A percentile compares a stretch with the other conserved stretches of the same genome.
These are phyloP conservation scores for Microcebus murinus DNA, from an alignment of 2,113 vertebrate genomes.

Conservation along the genomic window DNA sequence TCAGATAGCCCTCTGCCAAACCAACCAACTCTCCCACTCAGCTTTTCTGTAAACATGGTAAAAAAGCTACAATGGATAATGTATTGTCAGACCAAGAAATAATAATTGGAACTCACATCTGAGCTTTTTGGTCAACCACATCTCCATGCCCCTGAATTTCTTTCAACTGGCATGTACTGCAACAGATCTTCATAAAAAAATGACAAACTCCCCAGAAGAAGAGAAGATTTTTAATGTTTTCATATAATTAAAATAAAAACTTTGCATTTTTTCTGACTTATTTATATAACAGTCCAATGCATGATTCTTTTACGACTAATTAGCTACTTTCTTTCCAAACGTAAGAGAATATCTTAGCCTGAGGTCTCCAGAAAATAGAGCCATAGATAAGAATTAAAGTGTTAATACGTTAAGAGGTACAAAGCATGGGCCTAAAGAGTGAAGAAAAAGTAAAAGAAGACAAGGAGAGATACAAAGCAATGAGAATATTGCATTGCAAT, in stretches of 20 bases:
- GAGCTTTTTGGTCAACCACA: background rate
- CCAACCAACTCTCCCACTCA: background rate
- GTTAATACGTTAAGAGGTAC: background rate
- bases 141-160: background rate
- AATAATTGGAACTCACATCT: background rate
- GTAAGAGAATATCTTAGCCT: background rate
- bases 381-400: background rate
- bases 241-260: conserved; percentile 2
- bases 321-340: background rate
- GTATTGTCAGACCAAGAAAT: background rate
- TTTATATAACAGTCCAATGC: background rate
- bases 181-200: background rate
- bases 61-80: background rate
- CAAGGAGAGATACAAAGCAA: background rate
- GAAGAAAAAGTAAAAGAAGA: background rate
- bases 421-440: background rate
- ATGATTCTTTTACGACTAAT: background rate
- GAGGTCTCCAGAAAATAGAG: background rate
- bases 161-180: background rate
- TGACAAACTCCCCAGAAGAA: background rate
- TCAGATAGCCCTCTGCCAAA: conserved; percentile 17
- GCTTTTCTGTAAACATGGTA: background rate
- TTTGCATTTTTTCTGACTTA: background rate
- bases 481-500: too few species aligned
- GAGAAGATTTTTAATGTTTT: background rate